Base-by-base conservation (phyloP, 2,888 invertebrate species). In the Melanostoma mellinum region DNA sequence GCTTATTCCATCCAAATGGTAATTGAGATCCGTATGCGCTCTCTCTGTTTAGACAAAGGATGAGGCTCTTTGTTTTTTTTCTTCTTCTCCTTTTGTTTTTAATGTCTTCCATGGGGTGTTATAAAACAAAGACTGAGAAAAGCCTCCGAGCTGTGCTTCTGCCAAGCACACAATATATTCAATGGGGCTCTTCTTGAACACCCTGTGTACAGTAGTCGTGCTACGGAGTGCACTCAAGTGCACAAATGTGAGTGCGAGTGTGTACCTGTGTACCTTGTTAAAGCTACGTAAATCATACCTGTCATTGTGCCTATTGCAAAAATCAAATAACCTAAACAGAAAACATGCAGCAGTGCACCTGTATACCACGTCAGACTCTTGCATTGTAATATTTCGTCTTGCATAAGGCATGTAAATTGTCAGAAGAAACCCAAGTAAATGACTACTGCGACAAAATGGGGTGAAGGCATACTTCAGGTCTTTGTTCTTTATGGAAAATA, bases 1-100 rank as follows among this genome's bases (percentile, higher is more conserved):
- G 73, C 30, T 65, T 63, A 73, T 65, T 73, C 73, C 52, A 71
- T 50, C 48, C 40, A 55, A 63, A 71, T 60, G 55, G 32, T 32
- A 73, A 65, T 73, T 56, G 50, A 52, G 35, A 65, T 67, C 40
- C 58, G 55, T 58, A 50, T 67, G 56, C 35, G 35, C 42, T 3
- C 20, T 61, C 32, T 63, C 38, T 63, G n/a, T 63, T 63, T 63
- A 58, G 50, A 74, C 74, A 74, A 74, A 74, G 74, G 74, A 74
- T 42, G 20, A 20, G 20, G 20, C 20, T 1, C 20, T 50, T 50
- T 40, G 4, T 32, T 9, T 20, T 6, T 46, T 44, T 46, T 33
- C 6, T 52, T 55, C 10, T 71, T 60, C 42, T 60, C 60, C 38
- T 63, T 56, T 67, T 73, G 55, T 65, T 50, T 35, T 50, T 36